Base-by-base conservation (phyloP, 2,113 vertebrate species). In the Uria aalge region DNA sequence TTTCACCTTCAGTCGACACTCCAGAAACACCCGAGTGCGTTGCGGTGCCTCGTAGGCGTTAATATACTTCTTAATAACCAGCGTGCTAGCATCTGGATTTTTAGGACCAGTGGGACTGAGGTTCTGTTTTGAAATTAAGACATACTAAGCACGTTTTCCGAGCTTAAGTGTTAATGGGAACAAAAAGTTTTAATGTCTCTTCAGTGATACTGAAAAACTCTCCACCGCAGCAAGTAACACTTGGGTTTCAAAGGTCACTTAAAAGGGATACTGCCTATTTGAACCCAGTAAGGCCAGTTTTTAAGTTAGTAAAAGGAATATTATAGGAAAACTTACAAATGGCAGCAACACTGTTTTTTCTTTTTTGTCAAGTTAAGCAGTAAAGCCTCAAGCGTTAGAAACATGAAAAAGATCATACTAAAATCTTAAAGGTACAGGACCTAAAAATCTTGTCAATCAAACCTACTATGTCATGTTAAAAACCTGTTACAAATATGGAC, bases 211-310 rank as follows among this genome's bases (percentile, higher is more conserved):
- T 59, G 57, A 95, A 95, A 95, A 95, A 96, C 79, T 97, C 88
- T 97, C 92, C 97, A 97, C 97, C 92, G 92, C 94, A 98, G 97
- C 97, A 98, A 98, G 98, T 98, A 98, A 98, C 98, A 98, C 98
- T 98, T 98, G 96, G 97, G 97, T 98, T 97, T 97, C 97, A 98
- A 98, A 98, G 98, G 98, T 98, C 98, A 98, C 98, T 98, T 98
- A 97, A 98, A 98, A 97, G 97, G 97, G 98, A 98, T 97, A 98
- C 97, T 98, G 98, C 97, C 96, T 98, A 97, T 97, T 95, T 98
- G 97, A 98, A 98, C 94, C 94, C 96, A 95, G 85, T 98, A 98
- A 98, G 98, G 98, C 98, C 97, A 98, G 97, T 97, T 98, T 97
- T 97, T 95, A 98, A 97, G 95, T 97, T 98, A 97, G 92, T 97